Evolutionary conservation across 2,113 vertebrate genomes (phyloP), one percentile per base, ranked within the genome.

Genomic region (Antechinus flavipes): DNA sequence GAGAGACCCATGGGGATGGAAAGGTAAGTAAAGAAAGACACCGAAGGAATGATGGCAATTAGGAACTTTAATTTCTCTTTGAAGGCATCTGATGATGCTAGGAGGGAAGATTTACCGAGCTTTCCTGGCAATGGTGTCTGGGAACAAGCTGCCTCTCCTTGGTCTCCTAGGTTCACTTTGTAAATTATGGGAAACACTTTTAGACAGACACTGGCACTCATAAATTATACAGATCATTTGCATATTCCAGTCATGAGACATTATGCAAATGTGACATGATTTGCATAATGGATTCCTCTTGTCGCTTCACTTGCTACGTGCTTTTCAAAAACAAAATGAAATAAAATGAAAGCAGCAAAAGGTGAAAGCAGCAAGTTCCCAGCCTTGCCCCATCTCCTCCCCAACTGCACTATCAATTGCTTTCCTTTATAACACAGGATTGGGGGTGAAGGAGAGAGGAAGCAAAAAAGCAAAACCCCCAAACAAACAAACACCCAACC

Each of bases 281-380:
- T 99, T 99, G 99, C 99, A 99, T 99, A 99, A 99, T 99, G 99
- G 99, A 99, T 99, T 99, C 99, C 98, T 99, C 99, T 99, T 99
- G 98, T 99, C 99, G 99, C 99, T 99, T 99, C 99, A 98, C 98
- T 99, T 99, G 99, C 99, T 99, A 98, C 97, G 98, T 99, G 98
- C 99, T 99, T 98, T 99, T 98, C 98, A 98, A 98, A 98, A 98
- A 98, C 98, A 98, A 98, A 98, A 98, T 97, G 98, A 98, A 99
- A 98, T 98, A 98, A 98, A 98, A 99, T 97, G 98, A 98, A 98
- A 98, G 97, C 98, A 97, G 96, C 53, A 98, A 98, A 96, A 98
- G 97, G 98, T 98, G 97, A 98, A 98, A 98, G 97, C 98, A 56
- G 97, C 94, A 95, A 97, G 97, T 97, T 97, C 97, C 96, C 97